These are phyloP conservation scores for Catostylus mosaicus DNA, from an alignment of 30 jellyfish, hydroid and myxozoan species.

Conservation along the genomic window DNA sequence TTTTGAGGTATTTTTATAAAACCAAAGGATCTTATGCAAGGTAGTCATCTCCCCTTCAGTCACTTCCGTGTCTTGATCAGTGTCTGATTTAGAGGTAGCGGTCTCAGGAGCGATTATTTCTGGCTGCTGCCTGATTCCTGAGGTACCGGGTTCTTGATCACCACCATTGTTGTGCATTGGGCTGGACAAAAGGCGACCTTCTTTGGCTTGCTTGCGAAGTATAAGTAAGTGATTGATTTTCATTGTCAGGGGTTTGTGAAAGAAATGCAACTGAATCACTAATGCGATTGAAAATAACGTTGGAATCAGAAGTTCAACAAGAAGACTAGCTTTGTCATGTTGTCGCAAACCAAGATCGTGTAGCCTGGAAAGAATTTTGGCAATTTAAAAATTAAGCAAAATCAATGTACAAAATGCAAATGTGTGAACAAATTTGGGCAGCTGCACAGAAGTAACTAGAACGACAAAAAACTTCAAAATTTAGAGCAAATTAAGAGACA, in stretches of 20 bases:
- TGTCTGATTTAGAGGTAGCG: constrained; percentile 26
- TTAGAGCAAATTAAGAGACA: too few species aligned
- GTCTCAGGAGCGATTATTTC: constrained; percentile 31
- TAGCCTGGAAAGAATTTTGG: constrained; percentile 68
- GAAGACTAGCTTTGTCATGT: constrained; percentile 85
- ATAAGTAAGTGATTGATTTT: constrained; percentile 77
- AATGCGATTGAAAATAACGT: constrained; percentile 86
- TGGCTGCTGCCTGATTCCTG: constrained; percentile 30
- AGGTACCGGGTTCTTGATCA: constrained; percentile 21
- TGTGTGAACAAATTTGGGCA: too few species aligned
- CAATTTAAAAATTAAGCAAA: background rate
- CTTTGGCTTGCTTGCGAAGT: constrained; percentile 58
- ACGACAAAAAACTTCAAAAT: too few species aligned
- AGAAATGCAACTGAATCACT: constrained; percentile 95
- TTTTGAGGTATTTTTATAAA: constrained; percentile 47
- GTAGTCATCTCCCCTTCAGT: constrained; percentile 52
- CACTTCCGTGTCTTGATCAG: constrained; percentile 44
- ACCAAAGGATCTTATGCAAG: constrained; percentile 36
- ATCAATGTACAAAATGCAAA: background rate
- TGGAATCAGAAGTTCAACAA: constrained; percentile 87
- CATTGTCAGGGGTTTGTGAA: constrained; percentile 91
- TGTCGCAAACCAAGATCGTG: constrained; percentile 95
- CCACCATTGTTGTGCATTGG: constrained; percentile 5
- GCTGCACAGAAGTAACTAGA: too few species aligned
- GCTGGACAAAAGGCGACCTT: background rate